Base-by-base conservation (phyloP, 2,113 vertebrate genomes). In the Clupea harengus region DNA sequence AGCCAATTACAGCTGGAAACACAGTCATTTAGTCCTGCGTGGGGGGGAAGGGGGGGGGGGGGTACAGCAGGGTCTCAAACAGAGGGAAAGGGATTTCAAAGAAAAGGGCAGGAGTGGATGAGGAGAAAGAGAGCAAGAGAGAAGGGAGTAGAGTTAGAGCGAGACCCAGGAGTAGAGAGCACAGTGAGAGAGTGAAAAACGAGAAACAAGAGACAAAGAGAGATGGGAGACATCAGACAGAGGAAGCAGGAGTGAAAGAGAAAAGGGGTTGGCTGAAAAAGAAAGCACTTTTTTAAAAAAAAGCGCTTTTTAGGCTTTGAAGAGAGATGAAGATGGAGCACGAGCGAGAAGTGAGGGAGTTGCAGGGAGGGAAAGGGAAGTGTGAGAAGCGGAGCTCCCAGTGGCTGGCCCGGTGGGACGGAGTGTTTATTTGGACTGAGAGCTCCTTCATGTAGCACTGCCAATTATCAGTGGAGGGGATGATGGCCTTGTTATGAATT, bases 401-500 rank as follows among this genome's bases (percentile, higher is more conserved):
- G 89, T 86, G 88, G 87, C 86, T 17, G 0, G 39, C 85, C 85
- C 89, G 88, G 50, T 88, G 45, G 91, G 88, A 85, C 83, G 32
- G 47, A 54, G 6, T 54, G 83, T 93, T 90, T 92, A 89, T 93
- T 92, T 93, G 88, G 89, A 90, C 88, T 90, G 86, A 45, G 87
- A 85, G 90, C 91, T 89, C 92, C 90, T 89, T 91, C 90, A 90
- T 92, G 89, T 89, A 89, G 91, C 87, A 85, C 54, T 81, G 86
- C 88, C 92, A 91, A 91, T 93, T 91, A 93, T 91, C 84, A 89
- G 60, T 85, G 57, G 20, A 86, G 85, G 64, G 45, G 85, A 87
- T 91, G 93, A 92, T 86, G 88, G 80, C 82, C 72, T 86, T 93
- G 90, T 93, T 94, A 83, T 93, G 90, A 92, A 91, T 89, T 85